Percentiles rank a stretch among this genome's conserved stretches.
phyloP scores from a whole-genome alignment of 2,113 vertebrate species.

The Siniperca chuatsi region DNA sequence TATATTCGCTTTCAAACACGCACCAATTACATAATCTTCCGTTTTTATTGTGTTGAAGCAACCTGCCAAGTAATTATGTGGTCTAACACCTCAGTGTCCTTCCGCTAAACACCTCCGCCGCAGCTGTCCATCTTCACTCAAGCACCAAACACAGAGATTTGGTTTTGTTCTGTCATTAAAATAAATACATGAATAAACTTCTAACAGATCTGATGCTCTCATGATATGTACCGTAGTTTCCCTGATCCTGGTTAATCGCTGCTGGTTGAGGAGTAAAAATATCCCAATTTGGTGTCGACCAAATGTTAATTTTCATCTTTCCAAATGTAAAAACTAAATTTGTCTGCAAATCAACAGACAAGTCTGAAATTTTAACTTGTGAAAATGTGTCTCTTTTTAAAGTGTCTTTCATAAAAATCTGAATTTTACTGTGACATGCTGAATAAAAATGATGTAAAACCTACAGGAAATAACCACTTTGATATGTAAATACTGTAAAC shows the following conservation, averaged over 20 bases:
- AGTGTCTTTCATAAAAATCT: neutral
- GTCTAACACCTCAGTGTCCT: conserved; percentile 34
- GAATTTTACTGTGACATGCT: neutral
- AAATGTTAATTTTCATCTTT: conserved; percentile 17
- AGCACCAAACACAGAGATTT: neutral
- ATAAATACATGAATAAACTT: neutral
- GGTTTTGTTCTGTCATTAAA: neutral
- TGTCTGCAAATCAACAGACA: neutral
- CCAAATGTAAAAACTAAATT: neutral
- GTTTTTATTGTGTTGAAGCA: conserved; percentile 25
- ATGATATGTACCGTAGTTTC: neutral
- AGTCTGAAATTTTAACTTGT: neutral
- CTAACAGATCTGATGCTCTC: neutral
- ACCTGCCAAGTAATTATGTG: conserved; percentile 45
- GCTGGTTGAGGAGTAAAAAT: neutral
- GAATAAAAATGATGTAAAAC: neutral
- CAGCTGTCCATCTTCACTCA: conserved; percentile 42
- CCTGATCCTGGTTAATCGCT: neutral
- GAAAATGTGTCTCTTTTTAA: neutral
- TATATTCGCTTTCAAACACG: conserved; percentile 5
- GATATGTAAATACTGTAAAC: neutral
- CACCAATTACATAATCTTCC: conserved; percentile 23
- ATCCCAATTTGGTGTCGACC: neutral
- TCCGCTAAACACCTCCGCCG: conserved; percentile 44
- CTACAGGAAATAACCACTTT: neutral